Conservation (phyloP, 2,113 vertebrate genomes). For the Callopanchax toddi region DNA sequence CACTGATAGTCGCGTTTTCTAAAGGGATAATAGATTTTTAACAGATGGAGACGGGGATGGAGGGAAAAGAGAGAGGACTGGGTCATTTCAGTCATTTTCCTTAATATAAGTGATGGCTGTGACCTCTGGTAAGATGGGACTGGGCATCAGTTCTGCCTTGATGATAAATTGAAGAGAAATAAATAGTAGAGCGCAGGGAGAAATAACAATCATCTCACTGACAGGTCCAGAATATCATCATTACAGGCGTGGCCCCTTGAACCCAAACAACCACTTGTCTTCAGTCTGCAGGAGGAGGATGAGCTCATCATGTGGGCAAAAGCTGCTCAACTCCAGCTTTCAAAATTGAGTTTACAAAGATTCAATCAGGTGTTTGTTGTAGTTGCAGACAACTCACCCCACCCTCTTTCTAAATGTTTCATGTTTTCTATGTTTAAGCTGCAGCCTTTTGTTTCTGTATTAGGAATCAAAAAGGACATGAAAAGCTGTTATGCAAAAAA, state of each 20-base stretch:
- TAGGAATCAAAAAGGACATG: background rate
- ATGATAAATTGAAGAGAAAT: constrained; percentile 14
- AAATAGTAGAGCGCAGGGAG: constrained; percentile 6
- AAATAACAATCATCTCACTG: constrained; percentile 6
- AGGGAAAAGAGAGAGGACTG: background rate
- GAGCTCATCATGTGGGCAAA: no score
- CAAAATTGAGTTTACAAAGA: no score
- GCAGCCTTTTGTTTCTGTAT: background rate
- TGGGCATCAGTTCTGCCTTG: background rate
- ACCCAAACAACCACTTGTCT: no score
- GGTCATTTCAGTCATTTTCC: constrained; percentile 18
- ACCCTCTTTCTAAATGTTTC: background rate
- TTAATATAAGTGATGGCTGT: background rate
- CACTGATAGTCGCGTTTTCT: background rate
- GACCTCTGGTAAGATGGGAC: background rate
- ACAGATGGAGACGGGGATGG: background rate
- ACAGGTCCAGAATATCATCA: constrained; percentile 25
- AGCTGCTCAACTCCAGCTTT: no score
- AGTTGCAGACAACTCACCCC: no score
- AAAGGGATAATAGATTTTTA: background rate
- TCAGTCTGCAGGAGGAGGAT: no score
- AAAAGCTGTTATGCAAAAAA: no score
- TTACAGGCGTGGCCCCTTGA: constrained; percentile 13
- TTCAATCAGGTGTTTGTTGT: no score
- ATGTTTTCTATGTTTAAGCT: no score